Evolutionary conservation across 2,888 invertebrate genomes (phyloP), one percentile per base, ranked within the genome.

Genomic region (Loripinus fragilis): DNA sequence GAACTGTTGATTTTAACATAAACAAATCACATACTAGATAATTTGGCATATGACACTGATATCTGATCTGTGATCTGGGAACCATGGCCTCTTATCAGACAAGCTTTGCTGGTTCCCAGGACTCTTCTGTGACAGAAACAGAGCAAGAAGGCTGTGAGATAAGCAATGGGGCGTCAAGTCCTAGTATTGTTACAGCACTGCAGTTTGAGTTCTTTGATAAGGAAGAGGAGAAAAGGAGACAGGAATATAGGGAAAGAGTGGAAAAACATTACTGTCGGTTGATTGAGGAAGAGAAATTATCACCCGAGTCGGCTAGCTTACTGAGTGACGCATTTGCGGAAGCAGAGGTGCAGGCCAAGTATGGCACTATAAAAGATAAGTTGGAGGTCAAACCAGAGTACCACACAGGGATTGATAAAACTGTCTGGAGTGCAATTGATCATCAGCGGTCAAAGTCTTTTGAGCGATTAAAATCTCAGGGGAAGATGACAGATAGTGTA

Each of bases 141-240:
- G 23, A 60, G 33, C 70, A 72, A 79, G 76, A 25, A 42, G 42
- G 15, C 2, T 12, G 28, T 20, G 28, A 15, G 45, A 41, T 28
- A 25, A 67, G 17, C 23, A 41, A 12, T 20, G 60, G 48, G 25
- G 35, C 73, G 45, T 65, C 70, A 35, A 75, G 71, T 73, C 74
- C 69, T 41, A 55, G 71, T 45, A 76, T 76, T 52, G 33, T 30
- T 73, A 66, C 52, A 20, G 64, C 64, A 60, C 48, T 83, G 30
- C 52, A 76, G 78, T 79, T 76, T 76, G 80, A 83, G 64, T 83
- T 83, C 55, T 85, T 82, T 78, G 80, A 83, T 52, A 89, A 89
- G 86, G 92, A 93, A 87, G 88, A 89, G 70, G 80, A 83, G 55
- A 80, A 74, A 41, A 55, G 83, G 28, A 81, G 85, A 45, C 78